Evolutionary conservation across 2,797 vertebrate genomes (phyloP), one percentile per base, ranked within the genome.

Genomic region (Syngnathus rostellatus): DNA sequence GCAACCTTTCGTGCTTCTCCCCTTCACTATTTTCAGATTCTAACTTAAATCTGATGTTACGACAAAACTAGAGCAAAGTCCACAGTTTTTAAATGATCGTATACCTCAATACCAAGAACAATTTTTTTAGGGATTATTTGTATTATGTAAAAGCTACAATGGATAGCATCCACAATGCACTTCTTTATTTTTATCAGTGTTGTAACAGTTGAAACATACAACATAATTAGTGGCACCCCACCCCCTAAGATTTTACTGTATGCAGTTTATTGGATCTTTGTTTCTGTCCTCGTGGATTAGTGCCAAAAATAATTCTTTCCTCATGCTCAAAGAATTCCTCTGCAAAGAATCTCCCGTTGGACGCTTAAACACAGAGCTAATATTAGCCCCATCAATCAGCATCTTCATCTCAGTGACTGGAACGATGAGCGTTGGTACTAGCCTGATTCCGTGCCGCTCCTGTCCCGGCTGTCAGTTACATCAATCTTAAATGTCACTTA

Each of bases 311-410:
- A 62, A 62, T 25, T 23, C 40, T 62, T 45, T 12, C 21, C 6
- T 43, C 60, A 45, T 45, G 12, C 19, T 41, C 19, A 21, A 23
- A 21, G n/a, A 62, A 45, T 39, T 40, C 25, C 19, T 17, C 17
- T n/a, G 58, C 58, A 60, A 39, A 60, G 40, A 60, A 40, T 60
- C 8, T 40, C 17, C 38, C 38, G 1, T 41, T 1, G 12, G 31
- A 14, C 40, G 45, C 6, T 25, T 16, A 25, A 45, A 25, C 5
- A 61, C 3, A 11, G 40, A 61, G 40, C 60, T 25, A 62, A 45
- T 25, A 62, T 62, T 25, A 62, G 40, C 60, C 40, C 60, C 60
- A 62, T 62, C 60, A 23, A 62, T 62, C 60, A 62, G 40, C 39
- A 40, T 61, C 39, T 61, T n/a, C 45, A 45, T 45, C 60, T 62